Evolutionary conservation across 2,888 invertebrate genomes (phyloP).

Genomic region (Ephialtes manifestator): DNA sequence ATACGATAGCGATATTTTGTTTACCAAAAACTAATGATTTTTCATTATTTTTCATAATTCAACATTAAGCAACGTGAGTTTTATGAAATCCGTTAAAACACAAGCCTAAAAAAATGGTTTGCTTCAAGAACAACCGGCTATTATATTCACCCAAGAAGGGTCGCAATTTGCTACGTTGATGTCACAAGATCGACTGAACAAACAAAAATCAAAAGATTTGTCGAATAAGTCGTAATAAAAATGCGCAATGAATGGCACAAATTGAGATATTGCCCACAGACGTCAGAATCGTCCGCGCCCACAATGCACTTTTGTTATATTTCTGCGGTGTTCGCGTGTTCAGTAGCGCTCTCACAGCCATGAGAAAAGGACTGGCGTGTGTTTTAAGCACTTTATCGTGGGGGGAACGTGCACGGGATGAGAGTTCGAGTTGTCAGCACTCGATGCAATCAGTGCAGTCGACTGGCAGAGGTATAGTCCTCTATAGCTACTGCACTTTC

Average conservation of each 20-base stretch:
- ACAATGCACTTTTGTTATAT: constrained; percentile 19
- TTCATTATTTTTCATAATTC: too few species aligned
- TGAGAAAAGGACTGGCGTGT: constrained; percentile 34
- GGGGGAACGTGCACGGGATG: constrained; percentile 32
- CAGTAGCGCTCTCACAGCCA: background rate
- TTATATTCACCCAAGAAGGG: too few species aligned
- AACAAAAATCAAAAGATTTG: background rate
- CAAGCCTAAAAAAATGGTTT: background rate
- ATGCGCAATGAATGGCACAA: background rate
- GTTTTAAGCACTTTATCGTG: constrained; percentile 30
- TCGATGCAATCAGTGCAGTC: constrained; percentile 43
- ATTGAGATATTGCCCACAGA: constrained; percentile 4
- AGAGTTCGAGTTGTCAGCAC: constrained; percentile 52
- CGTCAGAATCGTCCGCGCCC: background rate
- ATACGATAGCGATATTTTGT: too few species aligned
- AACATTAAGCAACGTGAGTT: too few species aligned
- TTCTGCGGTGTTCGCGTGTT: constrained; percentile 26
- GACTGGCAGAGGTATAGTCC: constrained; percentile 4
- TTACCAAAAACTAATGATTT: too few species aligned
- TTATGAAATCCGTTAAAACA: too few species aligned
- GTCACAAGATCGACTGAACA: background rate
- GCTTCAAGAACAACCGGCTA: too few species aligned
- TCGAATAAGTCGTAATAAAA: background rate
- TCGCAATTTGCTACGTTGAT: background rate
- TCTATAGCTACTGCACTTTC: constrained; percentile 32